Percentiles rank a stretch among this genome's conserved stretches.
phyloP scores from a whole-genome alignment of 64 coral and sea anemone genomes.

The Cladopsammia gracilis region DNA sequence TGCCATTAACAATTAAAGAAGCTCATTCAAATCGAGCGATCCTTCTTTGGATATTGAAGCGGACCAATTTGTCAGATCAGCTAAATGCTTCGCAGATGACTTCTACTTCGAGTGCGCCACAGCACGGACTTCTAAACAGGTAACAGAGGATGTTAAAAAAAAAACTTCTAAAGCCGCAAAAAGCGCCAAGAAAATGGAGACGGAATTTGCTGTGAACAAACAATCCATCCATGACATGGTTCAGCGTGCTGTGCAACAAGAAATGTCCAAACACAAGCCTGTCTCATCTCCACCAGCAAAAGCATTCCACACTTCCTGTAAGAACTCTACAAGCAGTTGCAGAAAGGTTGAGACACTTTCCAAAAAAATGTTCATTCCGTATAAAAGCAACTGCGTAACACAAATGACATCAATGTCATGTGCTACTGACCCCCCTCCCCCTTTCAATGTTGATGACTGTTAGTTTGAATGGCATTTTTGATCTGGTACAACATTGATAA shows the following conservation, averaged over 20 bases:
- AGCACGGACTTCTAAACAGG: slow-evolving; percentile 36
- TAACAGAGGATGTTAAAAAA: slow-evolving; percentile 7
- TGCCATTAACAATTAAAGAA: neutral
- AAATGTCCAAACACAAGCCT: neutral
- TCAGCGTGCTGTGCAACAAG: neutral
- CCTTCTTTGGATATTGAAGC: slow-evolving; percentile 27
- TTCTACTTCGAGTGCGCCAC: slow-evolving; percentile 44
- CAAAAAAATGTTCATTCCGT: too few species aligned
- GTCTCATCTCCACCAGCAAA: neutral
- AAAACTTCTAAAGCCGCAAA: slow-evolving; percentile 11
- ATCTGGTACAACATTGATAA: too few species aligned
- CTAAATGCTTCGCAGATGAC: slow-evolving; percentile 20
- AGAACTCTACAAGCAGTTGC: neutral
- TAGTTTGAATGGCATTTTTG: too few species aligned
- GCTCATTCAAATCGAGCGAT: slow-evolving; percentile 18
- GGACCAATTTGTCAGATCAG: neutral
- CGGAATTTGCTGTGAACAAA: neutral
- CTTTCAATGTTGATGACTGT: too few species aligned
- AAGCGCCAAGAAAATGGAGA: neutral
- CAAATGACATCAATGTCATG: too few species aligned
- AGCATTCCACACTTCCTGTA: neutral
- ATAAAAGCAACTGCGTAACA: too few species aligned
- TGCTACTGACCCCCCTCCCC: too few species aligned
- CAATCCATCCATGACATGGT: slow-evolving; percentile 31
- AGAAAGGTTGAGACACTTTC: too few species aligned